Evolutionary conservation across 2,113 vertebrate genomes (phyloP), one percentile per base, ranked within the genome.

Genomic region (Hippocampus abdominalis): DNA sequence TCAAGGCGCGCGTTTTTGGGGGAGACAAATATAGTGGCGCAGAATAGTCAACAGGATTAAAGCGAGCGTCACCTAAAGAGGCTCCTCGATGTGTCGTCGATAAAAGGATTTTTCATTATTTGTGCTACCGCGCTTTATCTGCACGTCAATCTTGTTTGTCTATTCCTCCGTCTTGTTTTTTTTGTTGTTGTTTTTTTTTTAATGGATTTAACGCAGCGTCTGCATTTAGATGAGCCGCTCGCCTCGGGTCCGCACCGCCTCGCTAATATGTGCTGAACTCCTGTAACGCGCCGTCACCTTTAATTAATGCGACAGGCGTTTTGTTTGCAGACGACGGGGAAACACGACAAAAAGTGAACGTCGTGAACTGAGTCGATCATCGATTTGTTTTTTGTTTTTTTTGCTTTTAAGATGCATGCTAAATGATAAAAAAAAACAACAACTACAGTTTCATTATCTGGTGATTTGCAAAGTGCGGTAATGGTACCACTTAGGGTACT

Each of bases 101-200:
- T 93, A 91, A 92, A 91, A 84, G 89, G 87, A 92, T 91, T 91
- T 89, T 81, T 89, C 87, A 91, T 91, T 87, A 89, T 91, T 91
- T 84, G 78, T 89, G 84, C 81, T 81, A 75, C 88, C 77, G 6
- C 74, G 61, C 74, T 90, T 85, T 90, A 92, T 91, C 91, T 86
- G 83, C 71, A 74, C 77, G 86, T 89, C 84, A 91, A 93, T 92
- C 91, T 91, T 40, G 70, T 66, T 80, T 79, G 80, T 81, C 80
- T 69, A 77, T 74, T 75, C 75, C 80, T 78, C 72, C 74, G n/a
- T 54, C 75, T 76, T 73, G n/a, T 81, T 80, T 70, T 70, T 36
- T 32, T 32, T 29, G n/a, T n/a, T n/a, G n/a, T 29, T 29, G 2
- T 29, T 29, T 32, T 32, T 32, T 36, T 70, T n/a, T 65, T 72